Evolutionary conservation across 1,140 invertebrate genomes (phyloP).

Genomic region (Sitobion miscanthi): DNA sequence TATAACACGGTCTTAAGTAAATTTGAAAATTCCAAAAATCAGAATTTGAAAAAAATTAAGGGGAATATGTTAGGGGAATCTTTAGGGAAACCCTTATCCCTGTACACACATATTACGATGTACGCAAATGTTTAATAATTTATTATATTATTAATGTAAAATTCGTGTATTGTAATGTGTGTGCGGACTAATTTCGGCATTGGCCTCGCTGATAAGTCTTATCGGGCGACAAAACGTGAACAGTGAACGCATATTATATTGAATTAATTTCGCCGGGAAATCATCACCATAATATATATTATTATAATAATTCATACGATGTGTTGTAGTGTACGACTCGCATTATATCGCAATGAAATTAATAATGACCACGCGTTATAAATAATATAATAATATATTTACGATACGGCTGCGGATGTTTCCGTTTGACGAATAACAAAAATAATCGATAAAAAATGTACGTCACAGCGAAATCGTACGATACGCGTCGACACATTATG

Average conservation of each 20-base stretch:
- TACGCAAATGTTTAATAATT: background rate
- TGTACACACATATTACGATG: background rate
- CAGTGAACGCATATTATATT: background rate
- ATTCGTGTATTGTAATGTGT: background rate
- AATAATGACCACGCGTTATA: constrained; percentile 13
- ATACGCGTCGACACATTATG: background rate
- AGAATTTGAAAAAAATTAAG: background rate
- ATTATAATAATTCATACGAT: background rate
- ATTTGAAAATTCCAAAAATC: background rate
- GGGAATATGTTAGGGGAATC: too few species aligned
- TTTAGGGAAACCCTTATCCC: too few species aligned
- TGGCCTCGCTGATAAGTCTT: background rate
- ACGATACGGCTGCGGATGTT: background rate
- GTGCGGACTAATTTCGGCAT: background rate
- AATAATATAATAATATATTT: background rate
- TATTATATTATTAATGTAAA: background rate
- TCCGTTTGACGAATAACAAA: background rate
- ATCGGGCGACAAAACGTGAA: background rate
- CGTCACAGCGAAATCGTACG: background rate
- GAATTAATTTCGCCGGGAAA: background rate
- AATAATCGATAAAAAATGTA: background rate
- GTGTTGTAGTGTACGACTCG: background rate
- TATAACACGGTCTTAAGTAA: background rate
- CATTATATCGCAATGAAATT: background rate
- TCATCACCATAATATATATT: background rate